phyloP scores from a whole-genome alignment of 2,888 invertebrate genomes.

The Drosophila helvetica region DNA sequence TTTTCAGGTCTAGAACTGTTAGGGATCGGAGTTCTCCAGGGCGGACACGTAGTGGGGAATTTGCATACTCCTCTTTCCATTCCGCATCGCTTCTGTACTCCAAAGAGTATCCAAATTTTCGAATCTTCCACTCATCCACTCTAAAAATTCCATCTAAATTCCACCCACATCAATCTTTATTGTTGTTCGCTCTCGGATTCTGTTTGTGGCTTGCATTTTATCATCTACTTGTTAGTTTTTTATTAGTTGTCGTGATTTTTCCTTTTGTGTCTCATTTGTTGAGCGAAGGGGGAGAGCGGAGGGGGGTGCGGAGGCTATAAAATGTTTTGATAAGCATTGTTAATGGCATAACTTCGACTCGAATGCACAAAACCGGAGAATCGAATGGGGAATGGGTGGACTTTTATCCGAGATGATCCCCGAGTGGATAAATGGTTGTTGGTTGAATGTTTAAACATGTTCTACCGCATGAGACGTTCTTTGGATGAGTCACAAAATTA shows the following conservation, averaged over 20 bases:
- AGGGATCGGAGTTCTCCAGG: too few species aligned
- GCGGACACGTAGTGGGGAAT: too few species aligned
- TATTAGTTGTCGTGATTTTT: constrained; percentile 58
- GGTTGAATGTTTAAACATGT: not conserved
- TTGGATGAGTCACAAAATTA: not conserved
- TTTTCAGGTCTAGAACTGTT: too few species aligned
- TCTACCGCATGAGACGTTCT: not conserved
- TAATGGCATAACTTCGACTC: constrained; percentile 40
- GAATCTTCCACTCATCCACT: not conserved
- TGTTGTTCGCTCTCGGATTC: constrained; percentile 4
- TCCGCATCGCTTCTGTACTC: not conserved
- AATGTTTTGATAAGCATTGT: constrained; percentile 51
- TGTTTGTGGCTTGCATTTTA: constrained; percentile 58
- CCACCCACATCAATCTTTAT: constrained; percentile 53
- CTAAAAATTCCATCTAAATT: not conserved
- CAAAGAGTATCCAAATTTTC: not conserved
- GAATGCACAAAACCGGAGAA: constrained; percentile 3
- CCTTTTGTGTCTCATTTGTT: constrained; percentile 49
- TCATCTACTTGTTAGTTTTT: constrained; percentile 65
- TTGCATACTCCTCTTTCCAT: not conserved
- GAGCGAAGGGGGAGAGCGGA: constrained; percentile 12
- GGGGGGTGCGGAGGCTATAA: constrained; percentile 33
- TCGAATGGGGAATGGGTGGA: constrained; percentile 8
- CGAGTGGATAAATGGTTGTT: not conserved
- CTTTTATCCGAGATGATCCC: constrained; percentile 13